phyloP scores from a whole-genome alignment of 2,797 vertebrate species.

The Enteromius argenteus region DNA sequence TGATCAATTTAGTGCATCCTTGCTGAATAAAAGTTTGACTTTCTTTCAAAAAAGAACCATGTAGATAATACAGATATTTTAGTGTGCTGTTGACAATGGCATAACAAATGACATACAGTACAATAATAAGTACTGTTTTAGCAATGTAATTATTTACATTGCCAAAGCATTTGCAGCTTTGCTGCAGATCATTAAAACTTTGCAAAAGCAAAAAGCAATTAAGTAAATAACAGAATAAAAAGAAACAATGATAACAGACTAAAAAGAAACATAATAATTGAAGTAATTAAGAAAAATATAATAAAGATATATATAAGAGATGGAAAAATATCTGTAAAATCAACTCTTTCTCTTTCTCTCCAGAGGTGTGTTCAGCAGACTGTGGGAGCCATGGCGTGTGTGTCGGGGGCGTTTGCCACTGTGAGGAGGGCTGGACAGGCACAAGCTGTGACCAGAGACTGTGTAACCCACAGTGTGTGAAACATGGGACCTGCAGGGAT shows the following conservation, averaged over 20 bases:
- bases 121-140: background rate
- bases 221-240: background rate
- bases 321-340: background rate
- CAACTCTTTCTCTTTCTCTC: conserved; percentile 50
- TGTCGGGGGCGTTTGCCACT: conserved; percentile 88
- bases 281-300: background rate
- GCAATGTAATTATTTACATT: background rate
- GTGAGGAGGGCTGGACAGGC: conserved; percentile 91
- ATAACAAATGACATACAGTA: background rate
- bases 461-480: conserved; percentile 88
- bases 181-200: background rate
- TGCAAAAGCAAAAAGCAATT: conserved; percentile 1
- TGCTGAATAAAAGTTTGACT: background rate
- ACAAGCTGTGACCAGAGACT: conserved; percentile 88
- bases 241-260: background rate
- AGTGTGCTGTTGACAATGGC: background rate
- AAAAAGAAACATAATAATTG: background rate
- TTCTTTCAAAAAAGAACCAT: background rate
- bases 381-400: conserved; percentile 91
- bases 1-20: background rate
- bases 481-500: conserved; percentile 91
- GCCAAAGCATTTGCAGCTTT: conserved; percentile 1
- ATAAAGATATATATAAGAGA: background rate
- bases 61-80: background rate
- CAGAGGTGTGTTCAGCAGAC: conserved; percentile 91